These are phyloP conservation scores for Tretioscincus oriximinensis DNA, from an alignment of 2,113 vertebrate genomes.

Conservation along the genomic window DNA sequence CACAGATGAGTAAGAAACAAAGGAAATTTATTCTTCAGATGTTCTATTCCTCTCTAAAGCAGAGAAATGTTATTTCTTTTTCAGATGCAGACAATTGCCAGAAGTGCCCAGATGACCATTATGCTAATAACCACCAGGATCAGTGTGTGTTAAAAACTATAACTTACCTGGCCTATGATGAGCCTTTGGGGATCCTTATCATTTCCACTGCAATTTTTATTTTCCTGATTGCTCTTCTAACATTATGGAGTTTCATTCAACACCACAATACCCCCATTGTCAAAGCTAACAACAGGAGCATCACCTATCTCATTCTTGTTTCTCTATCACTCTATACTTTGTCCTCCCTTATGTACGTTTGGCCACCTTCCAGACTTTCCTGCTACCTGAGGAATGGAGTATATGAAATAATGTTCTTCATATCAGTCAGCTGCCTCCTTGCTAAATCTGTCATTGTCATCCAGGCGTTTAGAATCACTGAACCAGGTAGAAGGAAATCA, in stretches of 20 bases:
- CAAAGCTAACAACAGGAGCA: background rate
- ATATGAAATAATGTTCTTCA: background rate
- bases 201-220: background rate
- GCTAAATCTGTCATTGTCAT: constrained; percentile 13
- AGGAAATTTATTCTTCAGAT: too few species aligned
- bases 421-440: background rate
- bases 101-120: background rate
- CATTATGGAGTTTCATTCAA: background rate
- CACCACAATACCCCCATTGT: background rate
- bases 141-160: background rate
- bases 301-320: background rate
- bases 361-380: background rate
- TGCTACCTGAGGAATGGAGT: background rate
- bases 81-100: background rate
- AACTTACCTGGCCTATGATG: background rate
- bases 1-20: too few species aligned
- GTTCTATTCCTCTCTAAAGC: background rate
- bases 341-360: background rate
- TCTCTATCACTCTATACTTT: background rate
- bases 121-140: background rate
- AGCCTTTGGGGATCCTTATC: background rate
- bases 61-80: background rate
- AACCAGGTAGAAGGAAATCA: background rate
- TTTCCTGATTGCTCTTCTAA: background rate
- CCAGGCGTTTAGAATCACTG: background rate